Evolutionary conservation across 1,140 invertebrate genomes (phyloP), one percentile per base, ranked within the genome.

Genomic region (Temnothorax longispinosus): DNA sequence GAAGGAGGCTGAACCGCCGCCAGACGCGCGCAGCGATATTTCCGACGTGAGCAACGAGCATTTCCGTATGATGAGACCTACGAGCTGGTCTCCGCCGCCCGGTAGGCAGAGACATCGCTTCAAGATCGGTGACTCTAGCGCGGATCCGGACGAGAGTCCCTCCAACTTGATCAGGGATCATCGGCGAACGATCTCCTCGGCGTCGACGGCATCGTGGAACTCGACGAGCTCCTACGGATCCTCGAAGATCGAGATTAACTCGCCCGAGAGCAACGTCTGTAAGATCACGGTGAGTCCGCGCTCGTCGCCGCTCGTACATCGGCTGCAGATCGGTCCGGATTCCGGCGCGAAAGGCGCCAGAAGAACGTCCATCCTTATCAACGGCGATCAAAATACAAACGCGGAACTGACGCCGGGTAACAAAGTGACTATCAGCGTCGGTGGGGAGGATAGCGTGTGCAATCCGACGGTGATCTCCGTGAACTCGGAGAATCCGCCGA

Each of bases 301-400:
- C n/a, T 94, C 94, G 44, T 94, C 93, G 21, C 91, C 94, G 21
- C 88, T 96, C 41, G 95, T 96, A 32, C 96, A 97, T 93, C 95
- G 96, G 91, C 91, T 97, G 6, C 96, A 96, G 91, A 96, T 97
- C 62, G 96, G 92, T 27, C 95, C 93, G 93, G 41, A 84, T 38
- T 82, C 80, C 27, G 94, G 52, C 47, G 0, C 50, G n/a, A 87
- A 84, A 93, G 94, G 95, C 92, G 72, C 96, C 80, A 96, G 96
- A 92, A 97, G 97, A 94, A 98, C 97, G 5, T 98, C 97, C 7
- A 97, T 98, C 87, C 94, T 97, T 93, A 97, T 98, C 80, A 97
- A 96, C 90, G 97, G 97, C 6, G 97, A 97, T 89, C 97, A 97
- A 92, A 97, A 96, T 4, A 96, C 97, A 92, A 96, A 96, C 0